phyloP scores from a whole-genome alignment of 53 echinoderm and acorn worm genomes.

The Zoroaster sp. region DNA sequence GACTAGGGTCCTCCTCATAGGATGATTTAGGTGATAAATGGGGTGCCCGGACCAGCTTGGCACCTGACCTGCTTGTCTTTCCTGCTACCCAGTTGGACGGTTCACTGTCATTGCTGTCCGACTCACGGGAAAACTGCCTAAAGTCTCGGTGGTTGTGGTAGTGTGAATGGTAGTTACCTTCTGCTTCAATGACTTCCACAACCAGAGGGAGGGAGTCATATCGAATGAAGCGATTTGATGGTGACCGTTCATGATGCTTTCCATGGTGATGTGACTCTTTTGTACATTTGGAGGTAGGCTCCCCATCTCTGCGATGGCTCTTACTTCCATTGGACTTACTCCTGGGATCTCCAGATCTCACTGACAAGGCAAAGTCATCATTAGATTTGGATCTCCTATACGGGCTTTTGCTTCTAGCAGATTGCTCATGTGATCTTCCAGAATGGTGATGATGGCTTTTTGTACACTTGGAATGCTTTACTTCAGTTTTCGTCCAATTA shows the following conservation, averaged over 20 bases:
- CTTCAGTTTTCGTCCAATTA: neutral
- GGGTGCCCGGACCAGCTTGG: conserved; percentile 51
- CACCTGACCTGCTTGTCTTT: conserved; percentile 53
- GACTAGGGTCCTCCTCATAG: conserved; percentile 56
- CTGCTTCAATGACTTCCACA: conserved; percentile 96
- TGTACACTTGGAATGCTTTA: conserved; percentile 23
- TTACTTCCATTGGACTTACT: conserved; percentile 47
- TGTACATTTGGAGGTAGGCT: conserved; percentile 26
- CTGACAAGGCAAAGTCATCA: conserved; percentile 65
- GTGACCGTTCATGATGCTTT: conserved; percentile 58
- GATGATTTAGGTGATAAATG: conserved; percentile 60
- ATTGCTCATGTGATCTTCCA: conserved; percentile 35
- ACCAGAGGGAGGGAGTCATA: conserved; percentile 95
- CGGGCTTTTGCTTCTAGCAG: conserved; percentile 27
- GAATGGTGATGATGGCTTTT: conserved; percentile 50
- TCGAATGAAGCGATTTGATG: conserved; percentile 88
- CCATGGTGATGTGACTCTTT: conserved; percentile 54
- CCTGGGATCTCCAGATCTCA: conserved; percentile 39
- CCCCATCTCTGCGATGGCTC: conserved; percentile 47
- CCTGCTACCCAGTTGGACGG: conserved; percentile 17
- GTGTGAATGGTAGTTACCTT: conserved; percentile 74
- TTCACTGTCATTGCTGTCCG: conserved; percentile 74
- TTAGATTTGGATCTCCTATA: conserved; percentile 75
- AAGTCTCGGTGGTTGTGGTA: conserved; percentile 62
- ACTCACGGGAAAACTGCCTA: conserved; percentile 58